These are phyloP conservation scores for Petrosia ficiformis DNA, from an alignment of 37 sponge, comb jelly and placozoan species.

Conservation along the genomic window DNA sequence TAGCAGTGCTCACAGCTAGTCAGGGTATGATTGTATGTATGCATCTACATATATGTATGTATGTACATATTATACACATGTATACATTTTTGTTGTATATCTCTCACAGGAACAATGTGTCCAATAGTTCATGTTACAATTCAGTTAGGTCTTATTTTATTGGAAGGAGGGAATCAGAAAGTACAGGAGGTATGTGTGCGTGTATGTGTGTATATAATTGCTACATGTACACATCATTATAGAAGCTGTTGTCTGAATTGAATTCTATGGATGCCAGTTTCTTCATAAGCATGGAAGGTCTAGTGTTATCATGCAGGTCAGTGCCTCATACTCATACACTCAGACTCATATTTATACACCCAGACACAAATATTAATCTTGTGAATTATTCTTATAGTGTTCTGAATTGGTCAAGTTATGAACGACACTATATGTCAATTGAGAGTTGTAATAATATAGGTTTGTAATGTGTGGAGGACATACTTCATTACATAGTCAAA, in stretches of 20 bases:
- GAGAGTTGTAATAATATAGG: too few relatives aligned
- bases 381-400: slow-evolving; percentile 50
- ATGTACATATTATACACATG: neutral
- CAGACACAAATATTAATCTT: too few relatives aligned
- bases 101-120: slow-evolving; percentile 17
- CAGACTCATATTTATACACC: too few relatives aligned
- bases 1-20: slow-evolving; percentile 35
- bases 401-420: slow-evolving; percentile 71
- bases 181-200: slow-evolving; percentile 67
- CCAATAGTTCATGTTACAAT: slow-evolving; percentile 55
- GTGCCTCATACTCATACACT: too few relatives aligned
- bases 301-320: slow-evolving; percentile 60
- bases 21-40: too few relatives aligned
- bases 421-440: slow-evolving; percentile 62
- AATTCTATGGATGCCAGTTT: slow-evolving; percentile 62
- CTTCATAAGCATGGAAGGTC: slow-evolving; percentile 57
- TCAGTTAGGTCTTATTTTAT: slow-evolving; percentile 76
- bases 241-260: slow-evolving; percentile 60
- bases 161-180: slow-evolving; percentile 76
- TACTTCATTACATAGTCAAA: too few relatives aligned
- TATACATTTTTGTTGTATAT: too few relatives aligned
- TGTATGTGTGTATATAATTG: too few relatives aligned
- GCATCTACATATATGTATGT: neutral
- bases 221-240: too few relatives aligned
- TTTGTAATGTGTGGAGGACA: too few relatives aligned